Evolutionary conservation across 2,888 invertebrate genomes (phyloP), one percentile per base, ranked within the genome.

Genomic region (Zonitis immaculata): DNA sequence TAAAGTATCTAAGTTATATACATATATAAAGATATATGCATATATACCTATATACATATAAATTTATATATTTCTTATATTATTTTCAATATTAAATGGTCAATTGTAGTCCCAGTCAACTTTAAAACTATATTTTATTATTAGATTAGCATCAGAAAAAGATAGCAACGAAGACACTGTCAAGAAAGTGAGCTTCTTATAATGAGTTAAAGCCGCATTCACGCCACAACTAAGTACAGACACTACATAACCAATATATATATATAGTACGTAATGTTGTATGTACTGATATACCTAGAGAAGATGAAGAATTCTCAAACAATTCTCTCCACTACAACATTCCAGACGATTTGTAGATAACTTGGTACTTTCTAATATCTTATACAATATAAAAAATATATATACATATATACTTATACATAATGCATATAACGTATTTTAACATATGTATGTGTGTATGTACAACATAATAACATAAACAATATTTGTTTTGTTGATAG

Each of bases 131-230:
- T 39, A 20, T 20, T 20, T 39, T 39, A 39, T 39, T 39, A 39
- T 39, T 39, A 18, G 39, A 39, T 39, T 39, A 39, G 39, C 35
- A 39, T 39, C 18, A 39, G 20, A 39, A 39, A 39, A 39, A 39
- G 20, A 39, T 39, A 39, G 20, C 18, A 39, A 18, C 9, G 20
- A 39, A 39, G 39, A 39, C 39, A 39, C 39, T 39, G 20, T 39
- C 39, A 39, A 39, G 39, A 39, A 39, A 39, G 39, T 39, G 39
- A 39, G 39, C 39, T 39, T 39, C 39, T 20, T 39, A 39, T 20
- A 39, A 39, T 39, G 39, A 39, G 20, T 39, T 39, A 39, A 39
- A 20, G 20, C 20, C 20, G 39, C 39, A 39, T 39, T 39, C 39
- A 39, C 20, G 20, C 39, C 39, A 39, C 39, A 39, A 39, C 39